Evolutionary conservation across 1,140 invertebrate genomes (phyloP).

Genomic region (Probaryconus sp.): DNA sequence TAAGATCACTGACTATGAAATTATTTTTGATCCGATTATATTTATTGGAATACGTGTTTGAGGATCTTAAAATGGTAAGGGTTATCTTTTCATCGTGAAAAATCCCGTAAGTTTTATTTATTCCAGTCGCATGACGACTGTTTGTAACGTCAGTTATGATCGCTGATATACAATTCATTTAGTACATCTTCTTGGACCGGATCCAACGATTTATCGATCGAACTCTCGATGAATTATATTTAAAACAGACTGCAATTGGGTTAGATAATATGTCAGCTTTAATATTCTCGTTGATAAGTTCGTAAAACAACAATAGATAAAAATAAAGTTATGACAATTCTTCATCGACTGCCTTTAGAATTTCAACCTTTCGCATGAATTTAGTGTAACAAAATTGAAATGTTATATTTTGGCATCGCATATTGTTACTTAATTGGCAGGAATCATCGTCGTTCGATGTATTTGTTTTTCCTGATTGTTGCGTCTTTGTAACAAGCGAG

Average conservation of each 20-base stretch:
- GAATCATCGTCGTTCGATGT: too few species aligned
- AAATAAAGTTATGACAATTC: constrained; percentile 1
- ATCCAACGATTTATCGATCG: constrained; percentile 71
- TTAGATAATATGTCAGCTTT: constrained; percentile 13
- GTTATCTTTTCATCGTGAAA: too few species aligned
- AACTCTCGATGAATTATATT: constrained; percentile 73
- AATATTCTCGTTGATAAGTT: constrained; percentile 6
- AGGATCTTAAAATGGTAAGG: too few species aligned
- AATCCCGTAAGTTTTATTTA: too few species aligned
- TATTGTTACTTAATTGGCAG: constrained; percentile 11
- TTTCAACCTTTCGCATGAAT: background rate
- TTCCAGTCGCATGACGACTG: constrained; percentile 66
- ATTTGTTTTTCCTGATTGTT: too few species aligned
- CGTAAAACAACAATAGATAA: constrained; percentile 11
- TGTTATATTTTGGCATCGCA: constrained; percentile 13
- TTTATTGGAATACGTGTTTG: too few species aligned
- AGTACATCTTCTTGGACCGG: constrained; percentile 68
- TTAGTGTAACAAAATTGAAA: background rate
- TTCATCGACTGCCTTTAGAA: background rate
- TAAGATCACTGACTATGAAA: too few species aligned
- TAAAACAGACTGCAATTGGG: constrained; percentile 45
- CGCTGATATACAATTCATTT: constrained; percentile 68
- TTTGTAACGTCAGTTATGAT: constrained; percentile 62
- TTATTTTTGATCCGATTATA: too few species aligned
- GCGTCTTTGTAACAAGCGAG: too few species aligned